Evolutionary conservation across 2,797 vertebrate genomes (phyloP), one percentile per base, ranked within the genome.

Genomic region (Tragopan temminckii): DNA sequence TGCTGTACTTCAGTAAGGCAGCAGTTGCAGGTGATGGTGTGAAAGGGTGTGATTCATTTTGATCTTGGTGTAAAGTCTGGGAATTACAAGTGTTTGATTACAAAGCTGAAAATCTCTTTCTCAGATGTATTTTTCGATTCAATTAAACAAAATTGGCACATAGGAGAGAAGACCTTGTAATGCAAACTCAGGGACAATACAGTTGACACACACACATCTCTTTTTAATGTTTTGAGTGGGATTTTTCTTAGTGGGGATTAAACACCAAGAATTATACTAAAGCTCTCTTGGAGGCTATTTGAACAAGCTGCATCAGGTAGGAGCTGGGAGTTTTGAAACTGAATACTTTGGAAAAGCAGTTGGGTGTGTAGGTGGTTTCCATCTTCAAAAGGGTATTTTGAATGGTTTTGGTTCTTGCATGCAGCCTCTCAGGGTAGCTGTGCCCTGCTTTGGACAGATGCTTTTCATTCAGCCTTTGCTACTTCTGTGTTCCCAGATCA

Each of bases 131-230:
- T 80, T 55, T 82, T 68, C 61, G 35, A 18, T 70, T 33, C 2
- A 17, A 27, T 63, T 80, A 86, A 90, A 19, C 1, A 0, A 0
- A 64, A 55, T 20, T 75, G 76, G 53, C 20, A 7, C 29, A 59
- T 11, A 2, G 3, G 9, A 5, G 10, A 74, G 75, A 58, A 68
- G 40, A 16, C 10, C 45, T 53, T 64, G 86, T 87, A 92, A 80
- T 1, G 1, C 8, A n/a, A 93, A 35, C 33, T 79, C 59, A 3
- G 35, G 71, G 63, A 19, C 62, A 63, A 1, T 36, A 10, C 0
- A 0, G 20, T 48, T 58, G 63, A 31, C 21, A 16, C 23, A 20
- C 23, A 20, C 23, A 31, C 24, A 13, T 50, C 36, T 52, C 35
- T 50, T 48, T 48, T 35, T 18, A 6, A 6, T 46, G 64, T 46